phyloP scores from a whole-genome alignment of 2,113 vertebrate genomes.

The Ursus arctos region DNA sequence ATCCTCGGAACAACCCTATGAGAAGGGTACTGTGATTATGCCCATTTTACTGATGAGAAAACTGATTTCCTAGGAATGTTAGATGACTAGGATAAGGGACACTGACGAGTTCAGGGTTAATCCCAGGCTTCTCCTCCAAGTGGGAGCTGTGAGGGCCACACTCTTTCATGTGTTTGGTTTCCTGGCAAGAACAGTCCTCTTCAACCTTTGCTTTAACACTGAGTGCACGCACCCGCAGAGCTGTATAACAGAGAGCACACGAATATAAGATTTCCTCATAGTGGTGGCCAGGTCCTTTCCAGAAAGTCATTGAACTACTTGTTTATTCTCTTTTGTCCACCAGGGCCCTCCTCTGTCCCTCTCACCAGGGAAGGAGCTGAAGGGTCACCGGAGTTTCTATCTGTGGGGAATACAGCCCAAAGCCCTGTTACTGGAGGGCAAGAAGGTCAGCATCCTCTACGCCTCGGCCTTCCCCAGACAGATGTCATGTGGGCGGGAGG shows the following conservation, averaged over 20 bases:
- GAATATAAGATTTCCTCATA: neutral
- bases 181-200: neutral
- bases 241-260: neutral
- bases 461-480: neutral
- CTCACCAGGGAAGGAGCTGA: neutral
- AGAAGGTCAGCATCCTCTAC: neutral
- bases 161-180: neutral
- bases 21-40: neutral
- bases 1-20: neutral
- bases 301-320: neutral
- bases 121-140: neutral
- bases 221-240: neutral
- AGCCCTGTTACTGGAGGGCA: neutral
- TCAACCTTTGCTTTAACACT: neutral
- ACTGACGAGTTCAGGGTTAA: neutral
- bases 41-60: conserved; percentile 15
- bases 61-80: neutral
- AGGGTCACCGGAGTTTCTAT: neutral
- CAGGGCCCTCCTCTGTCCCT: neutral
- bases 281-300: neutral
- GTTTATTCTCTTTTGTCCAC: neutral
- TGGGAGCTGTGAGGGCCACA: neutral
- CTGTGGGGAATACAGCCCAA: neutral
- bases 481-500: neutral
- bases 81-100: neutral